Evolutionary conservation across 2,113 vertebrate genomes (phyloP), one percentile per base, ranked within the genome.

Genomic region (Pelusios castaneus): DNA sequence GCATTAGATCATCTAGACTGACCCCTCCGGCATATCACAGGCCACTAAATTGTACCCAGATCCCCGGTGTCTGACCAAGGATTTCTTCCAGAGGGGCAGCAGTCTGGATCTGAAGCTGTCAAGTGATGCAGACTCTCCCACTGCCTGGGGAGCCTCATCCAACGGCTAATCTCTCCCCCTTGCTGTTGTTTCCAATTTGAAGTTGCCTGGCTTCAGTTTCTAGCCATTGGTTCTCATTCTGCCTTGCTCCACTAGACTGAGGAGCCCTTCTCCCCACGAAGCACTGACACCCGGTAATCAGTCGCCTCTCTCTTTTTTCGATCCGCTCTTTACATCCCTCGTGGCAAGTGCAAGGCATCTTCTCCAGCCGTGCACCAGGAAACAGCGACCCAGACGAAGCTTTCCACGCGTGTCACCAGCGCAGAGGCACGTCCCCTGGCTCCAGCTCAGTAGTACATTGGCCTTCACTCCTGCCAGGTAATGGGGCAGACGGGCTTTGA

Each of bases 391-490:
- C 60, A n/a, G 60, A 14, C 16, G 31, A 34, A 29, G 29, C 6
- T 13, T 29, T 13, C 58, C 6, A 16, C 6, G 31, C 17, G 60
- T 45, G 24, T 34, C 24, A 4, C 31, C 51, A 56, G 13, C 41
- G 21, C 80, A 77, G 29, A 7, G 16, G 4, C 31, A 10, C 49
- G 47, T 4, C 25, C 19, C 77, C 17, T 6, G 21, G 17, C 3
- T 25, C 77, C 58, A 13, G 25, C 34, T n/a, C 67, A 2, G 5
- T 75, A 38, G 4, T 2, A 4, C 4, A 49, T 34, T 1, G 0
- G 5, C n/a, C 31, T 34, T 47, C 45, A 12, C 25, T 24, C 73
- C 22, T 56, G 84, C 63, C 24, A 12, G 0, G 1, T 58, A 31
- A 29, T 58, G 56, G 56, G 56, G 3, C 56, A 29, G 56, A 58